These are phyloP conservation scores for Tyrannus savana DNA, from an alignment of 2,113 vertebrate species.

Conservation along the genomic window DNA sequence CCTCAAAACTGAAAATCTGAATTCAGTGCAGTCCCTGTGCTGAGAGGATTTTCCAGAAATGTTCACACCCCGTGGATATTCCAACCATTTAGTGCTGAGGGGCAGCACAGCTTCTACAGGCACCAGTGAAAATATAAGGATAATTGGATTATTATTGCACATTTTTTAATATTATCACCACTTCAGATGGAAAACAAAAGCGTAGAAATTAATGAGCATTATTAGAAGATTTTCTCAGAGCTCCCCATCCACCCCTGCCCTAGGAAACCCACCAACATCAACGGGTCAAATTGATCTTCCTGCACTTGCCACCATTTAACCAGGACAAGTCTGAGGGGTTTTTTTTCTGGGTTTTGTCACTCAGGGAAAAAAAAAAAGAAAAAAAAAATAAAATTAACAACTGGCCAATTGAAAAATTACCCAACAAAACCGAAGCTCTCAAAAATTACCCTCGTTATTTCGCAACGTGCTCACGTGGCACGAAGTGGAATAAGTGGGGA, in stretches of 20 bases:
- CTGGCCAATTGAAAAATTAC: background rate
- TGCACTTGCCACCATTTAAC: fast-evolving
- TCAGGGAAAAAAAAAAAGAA: background rate
- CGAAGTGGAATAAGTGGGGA: background rate
- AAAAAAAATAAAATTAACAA: background rate
- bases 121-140: background rate
- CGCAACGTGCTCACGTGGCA: background rate
- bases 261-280: background rate
- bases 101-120: background rate
- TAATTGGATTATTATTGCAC: fast-evolving
- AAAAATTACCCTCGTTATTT: background rate
- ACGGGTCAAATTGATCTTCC: background rate
- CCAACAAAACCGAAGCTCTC: background rate
- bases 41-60: background rate
- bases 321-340: background rate
- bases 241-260: background rate
- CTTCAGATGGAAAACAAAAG: background rate
- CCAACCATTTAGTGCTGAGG: fast-evolving
- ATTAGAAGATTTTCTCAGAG: background rate
- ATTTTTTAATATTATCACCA: background rate
- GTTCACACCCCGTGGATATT: fast-evolving
- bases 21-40: fast-evolving
- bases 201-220: fast-evolving
- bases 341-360: background rate
- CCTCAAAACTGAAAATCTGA: background rate